A percentile compares a stretch with the other conserved stretches of the same genome.
These are phyloP conservation scores for Melanotaenia trifasciata DNA, from an alignment of 2,797 vertebrate genomes.

Conservation along the genomic window DNA sequence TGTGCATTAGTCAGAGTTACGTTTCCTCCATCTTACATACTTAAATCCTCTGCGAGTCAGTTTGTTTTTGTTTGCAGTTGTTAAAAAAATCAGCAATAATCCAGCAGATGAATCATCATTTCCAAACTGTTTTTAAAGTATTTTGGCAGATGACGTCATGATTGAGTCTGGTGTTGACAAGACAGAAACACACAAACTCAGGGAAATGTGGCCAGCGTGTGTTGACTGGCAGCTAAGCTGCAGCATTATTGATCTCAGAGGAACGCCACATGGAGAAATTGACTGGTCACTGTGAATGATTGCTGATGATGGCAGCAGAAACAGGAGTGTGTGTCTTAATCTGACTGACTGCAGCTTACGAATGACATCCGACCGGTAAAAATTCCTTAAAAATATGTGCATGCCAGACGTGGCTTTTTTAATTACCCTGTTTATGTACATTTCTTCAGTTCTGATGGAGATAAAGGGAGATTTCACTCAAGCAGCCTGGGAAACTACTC, in stretches of 20 bases:
- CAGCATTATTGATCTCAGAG: slow-evolving; percentile 22
- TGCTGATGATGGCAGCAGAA: slow-evolving; percentile 1
- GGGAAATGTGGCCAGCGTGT: neutral
- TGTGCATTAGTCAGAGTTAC: slow-evolving; percentile 46
- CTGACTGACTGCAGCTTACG: too few species aligned
- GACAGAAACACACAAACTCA: neutral
- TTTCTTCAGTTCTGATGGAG: too few species aligned
- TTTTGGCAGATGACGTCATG: slow-evolving; percentile 22
- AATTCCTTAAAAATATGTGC: too few species aligned
- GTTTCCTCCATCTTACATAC: neutral
- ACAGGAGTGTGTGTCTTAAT: neutral
- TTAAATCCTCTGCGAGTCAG: slow-evolving; percentile 16
- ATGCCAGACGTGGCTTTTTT: too few species aligned
- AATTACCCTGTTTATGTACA: too few species aligned
- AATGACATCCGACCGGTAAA: too few species aligned
- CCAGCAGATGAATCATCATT: slow-evolving; percentile 7
- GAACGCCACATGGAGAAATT: neutral
- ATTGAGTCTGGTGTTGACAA: slow-evolving; percentile 3
- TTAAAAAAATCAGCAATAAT: slow-evolving; percentile 16
- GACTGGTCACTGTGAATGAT: slow-evolving; percentile 27
- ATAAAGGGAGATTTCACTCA: too few species aligned
- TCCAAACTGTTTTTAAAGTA: slow-evolving; percentile 7
- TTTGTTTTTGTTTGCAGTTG: slow-evolving; percentile 15
- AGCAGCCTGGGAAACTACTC: too few species aligned
- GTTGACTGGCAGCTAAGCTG: neutral